Evolutionary conservation across 2,113 vertebrate species (phyloP).

Genomic region (Anoura caudifer): DNA sequence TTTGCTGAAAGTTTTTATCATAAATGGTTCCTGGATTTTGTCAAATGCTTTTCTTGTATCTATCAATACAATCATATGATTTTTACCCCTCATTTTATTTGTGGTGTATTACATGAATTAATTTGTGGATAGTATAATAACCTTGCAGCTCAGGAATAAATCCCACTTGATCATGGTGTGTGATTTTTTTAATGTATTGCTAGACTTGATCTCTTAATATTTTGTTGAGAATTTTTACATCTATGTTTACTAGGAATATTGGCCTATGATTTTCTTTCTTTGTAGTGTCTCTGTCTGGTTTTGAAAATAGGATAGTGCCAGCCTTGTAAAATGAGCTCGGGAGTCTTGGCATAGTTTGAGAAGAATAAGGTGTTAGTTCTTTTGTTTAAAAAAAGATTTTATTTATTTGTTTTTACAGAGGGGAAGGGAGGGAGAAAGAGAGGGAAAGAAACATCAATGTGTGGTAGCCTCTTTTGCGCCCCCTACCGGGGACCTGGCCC

Average conservation of each 20-base stretch:
- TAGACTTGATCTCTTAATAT: not conserved
- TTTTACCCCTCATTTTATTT: not conserved
- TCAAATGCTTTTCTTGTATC: too few relatives aligned
- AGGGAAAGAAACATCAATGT: too few relatives aligned
- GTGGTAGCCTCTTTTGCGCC: too few relatives aligned
- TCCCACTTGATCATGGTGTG: too few relatives aligned
- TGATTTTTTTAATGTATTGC: not conserved
- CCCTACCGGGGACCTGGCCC: too few relatives aligned
- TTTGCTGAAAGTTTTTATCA: too few relatives aligned
- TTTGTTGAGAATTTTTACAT: not conserved
- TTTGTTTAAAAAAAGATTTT: not conserved
- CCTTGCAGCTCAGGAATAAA: not conserved
- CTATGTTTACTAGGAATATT: not conserved
- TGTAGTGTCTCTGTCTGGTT: not conserved
- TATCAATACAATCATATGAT: too few relatives aligned
- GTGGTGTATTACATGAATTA: not conserved
- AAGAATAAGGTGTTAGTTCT: not conserved
- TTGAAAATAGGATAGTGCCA: not conserved
- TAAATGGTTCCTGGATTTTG: too few relatives aligned
- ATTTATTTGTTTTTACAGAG: too few relatives aligned
- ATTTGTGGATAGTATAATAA: not conserved
- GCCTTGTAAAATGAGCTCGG: not conserved
- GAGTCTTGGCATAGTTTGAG: not conserved
- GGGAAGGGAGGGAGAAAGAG: too few relatives aligned
- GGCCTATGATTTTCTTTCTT: not conserved